A percentile compares a stretch with the other conserved stretches of the same genome.
These are phyloP conservation scores for Cataglyphis rosenhaueri DNA, from an alignment of 2,888 invertebrate genomes.

Conservation along the genomic window DNA sequence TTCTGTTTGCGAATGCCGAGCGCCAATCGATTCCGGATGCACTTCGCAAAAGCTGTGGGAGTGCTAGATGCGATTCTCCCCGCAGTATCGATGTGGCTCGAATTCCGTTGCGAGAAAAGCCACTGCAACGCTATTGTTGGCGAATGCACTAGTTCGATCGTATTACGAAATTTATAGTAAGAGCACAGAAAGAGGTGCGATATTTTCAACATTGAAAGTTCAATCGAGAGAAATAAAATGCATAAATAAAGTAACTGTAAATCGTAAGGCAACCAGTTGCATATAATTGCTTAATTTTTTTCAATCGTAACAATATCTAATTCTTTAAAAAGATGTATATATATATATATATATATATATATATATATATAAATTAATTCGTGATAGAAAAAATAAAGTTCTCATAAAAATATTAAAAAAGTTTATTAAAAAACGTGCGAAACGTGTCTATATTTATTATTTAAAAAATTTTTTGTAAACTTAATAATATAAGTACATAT, in stretches of 20 bases:
- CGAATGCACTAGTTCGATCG: conserved; percentile 50
- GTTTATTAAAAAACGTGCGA: not conserved
- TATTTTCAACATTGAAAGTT: not conserved
- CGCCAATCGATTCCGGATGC: conserved; percentile 77
- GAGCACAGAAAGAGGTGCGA: not conserved
- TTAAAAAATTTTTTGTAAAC: too few species aligned
- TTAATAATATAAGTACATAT: conserved; percentile 1
- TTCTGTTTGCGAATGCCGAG: conserved; percentile 71
- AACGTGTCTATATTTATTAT: too few species aligned
- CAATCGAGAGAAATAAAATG: conserved; percentile 4
- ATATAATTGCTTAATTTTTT: not conserved
- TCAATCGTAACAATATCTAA: not conserved
- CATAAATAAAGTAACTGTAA: not conserved
- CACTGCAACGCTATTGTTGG: conserved; percentile 66
- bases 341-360: too few species aligned
- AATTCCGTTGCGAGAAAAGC: conserved; percentile 72
- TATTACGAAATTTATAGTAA: conserved; percentile 34
- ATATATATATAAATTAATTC: too few species aligned
- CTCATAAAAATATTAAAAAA: not conserved
- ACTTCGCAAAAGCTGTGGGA: conserved; percentile 76
- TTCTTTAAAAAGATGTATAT: not conserved
- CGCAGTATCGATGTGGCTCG: conserved; percentile 60
- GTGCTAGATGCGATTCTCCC: conserved; percentile 65
- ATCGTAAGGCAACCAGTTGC: not conserved
- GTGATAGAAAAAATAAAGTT: not conserved